Percentiles rank a stretch among this genome's conserved stretches.
These are phyloP conservation scores for Sinocyclocheilus anophthalmus DNA, from an alignment of 2,113 vertebrate genomes.

Conservation along the genomic window DNA sequence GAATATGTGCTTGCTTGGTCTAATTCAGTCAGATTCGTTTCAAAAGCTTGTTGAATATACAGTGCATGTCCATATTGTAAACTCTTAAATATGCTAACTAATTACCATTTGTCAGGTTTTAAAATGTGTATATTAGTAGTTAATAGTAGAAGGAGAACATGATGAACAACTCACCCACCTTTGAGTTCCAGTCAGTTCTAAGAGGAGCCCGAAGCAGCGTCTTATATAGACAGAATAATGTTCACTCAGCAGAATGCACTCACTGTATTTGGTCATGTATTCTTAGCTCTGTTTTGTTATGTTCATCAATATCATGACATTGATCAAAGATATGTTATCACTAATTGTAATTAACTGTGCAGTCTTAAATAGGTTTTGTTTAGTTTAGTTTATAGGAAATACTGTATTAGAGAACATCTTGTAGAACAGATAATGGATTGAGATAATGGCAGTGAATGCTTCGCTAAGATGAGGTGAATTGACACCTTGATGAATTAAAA, in stretches of 20 bases:
- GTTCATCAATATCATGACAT: background rate
- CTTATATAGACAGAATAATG: conserved; percentile 70
- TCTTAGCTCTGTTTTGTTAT: conserved; percentile 45
- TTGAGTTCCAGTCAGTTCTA: conserved; percentile 61
- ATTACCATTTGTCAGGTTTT: too few relatives aligned
- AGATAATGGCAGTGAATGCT: too few relatives aligned
- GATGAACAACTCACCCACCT: conserved; percentile 64
- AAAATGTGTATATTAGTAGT: background rate
- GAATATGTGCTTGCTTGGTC: too few relatives aligned
- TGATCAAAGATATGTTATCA: background rate
- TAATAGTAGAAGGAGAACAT: conserved; percentile 1
- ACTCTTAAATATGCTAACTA: too few relatives aligned
- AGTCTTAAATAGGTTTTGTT: too few relatives aligned
- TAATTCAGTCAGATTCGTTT: too few relatives aligned
- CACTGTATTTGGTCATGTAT: conserved; percentile 70
- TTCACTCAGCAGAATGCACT: conserved; percentile 55
- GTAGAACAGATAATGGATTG: background rate
- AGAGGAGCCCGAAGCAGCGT: conserved; percentile 38
- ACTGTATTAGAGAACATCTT: background rate
- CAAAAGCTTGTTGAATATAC: too few relatives aligned
- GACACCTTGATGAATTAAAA: too few relatives aligned
- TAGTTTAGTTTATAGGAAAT: background rate
- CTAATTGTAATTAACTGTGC: background rate
- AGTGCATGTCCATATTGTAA: too few relatives aligned
- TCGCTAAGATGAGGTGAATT: too few relatives aligned